Conservation (phyloP, 2,888 invertebrate genomes). For the Yponomeuta cagnagella region DNA sequence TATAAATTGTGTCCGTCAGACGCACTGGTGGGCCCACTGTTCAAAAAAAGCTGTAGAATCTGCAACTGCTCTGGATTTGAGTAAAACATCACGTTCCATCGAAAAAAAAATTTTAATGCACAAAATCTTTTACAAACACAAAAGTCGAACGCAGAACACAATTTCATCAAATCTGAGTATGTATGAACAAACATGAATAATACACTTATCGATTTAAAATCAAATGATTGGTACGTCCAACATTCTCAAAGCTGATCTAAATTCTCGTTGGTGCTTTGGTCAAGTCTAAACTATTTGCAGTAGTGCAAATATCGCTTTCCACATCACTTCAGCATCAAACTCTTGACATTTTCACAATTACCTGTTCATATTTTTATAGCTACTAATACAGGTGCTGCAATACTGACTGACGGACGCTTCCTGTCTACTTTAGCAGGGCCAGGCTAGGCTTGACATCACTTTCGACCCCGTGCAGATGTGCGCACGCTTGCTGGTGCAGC, state of each 20-base stretch:
- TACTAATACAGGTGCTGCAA: too few relatives aligned
- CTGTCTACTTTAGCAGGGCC: constrained; percentile 36
- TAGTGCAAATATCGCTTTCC: too few relatives aligned
- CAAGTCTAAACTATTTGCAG: too few relatives aligned
- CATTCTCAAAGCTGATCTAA: too few relatives aligned
- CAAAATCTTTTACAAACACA: not conserved
- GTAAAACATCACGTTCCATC: not conserved
- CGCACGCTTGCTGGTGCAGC: constrained; percentile 52
- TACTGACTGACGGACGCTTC: not conserved
- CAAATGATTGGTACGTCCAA: too few relatives aligned
- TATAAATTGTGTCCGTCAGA: constrained; percentile 45
- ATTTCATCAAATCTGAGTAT: too few relatives aligned
- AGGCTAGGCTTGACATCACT: constrained; percentile 38
- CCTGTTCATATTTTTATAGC: too few relatives aligned
- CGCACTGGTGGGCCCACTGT: constrained; percentile 28
- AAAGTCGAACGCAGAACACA: not conserved
- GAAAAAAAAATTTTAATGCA: not conserved
- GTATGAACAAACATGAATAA: too few relatives aligned
- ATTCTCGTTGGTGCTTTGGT: too few relatives aligned
- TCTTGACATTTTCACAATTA: too few relatives aligned
- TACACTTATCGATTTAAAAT: too few relatives aligned
- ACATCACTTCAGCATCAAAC: too few relatives aligned
- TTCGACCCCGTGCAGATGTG: constrained; percentile 28
- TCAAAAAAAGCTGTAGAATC: constrained; percentile 25
- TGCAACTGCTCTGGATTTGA: constrained; percentile 8